phyloP scores from a whole-genome alignment of 2,888 invertebrate species.

The Troides aeacus region DNA sequence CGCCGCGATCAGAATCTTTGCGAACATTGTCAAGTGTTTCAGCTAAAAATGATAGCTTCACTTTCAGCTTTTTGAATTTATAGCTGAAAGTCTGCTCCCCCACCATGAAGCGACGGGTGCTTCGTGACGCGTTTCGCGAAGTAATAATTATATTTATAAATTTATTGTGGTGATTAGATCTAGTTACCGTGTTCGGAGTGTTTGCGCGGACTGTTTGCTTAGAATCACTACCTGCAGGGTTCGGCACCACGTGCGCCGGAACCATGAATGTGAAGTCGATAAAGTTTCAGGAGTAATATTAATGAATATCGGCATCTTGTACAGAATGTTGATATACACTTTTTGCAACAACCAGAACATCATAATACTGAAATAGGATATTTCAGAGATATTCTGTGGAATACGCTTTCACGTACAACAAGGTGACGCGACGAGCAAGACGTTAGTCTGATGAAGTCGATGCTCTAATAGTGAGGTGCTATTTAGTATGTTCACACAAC shows the following conservation, averaged over 20 bases:
- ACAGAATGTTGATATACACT: too few relatives aligned
- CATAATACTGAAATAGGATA: too few relatives aligned
- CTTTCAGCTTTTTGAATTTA: slow-evolving; percentile 21
- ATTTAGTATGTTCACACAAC: too few relatives aligned
- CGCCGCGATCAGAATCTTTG: slow-evolving; percentile 40
- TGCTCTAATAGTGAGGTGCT: too few relatives aligned
- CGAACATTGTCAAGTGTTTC: slow-evolving; percentile 28
- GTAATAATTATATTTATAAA: slow-evolving; percentile 44
- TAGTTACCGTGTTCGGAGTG: slow-evolving; percentile 34
- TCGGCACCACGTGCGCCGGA: not conserved
- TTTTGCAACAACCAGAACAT: too few relatives aligned
- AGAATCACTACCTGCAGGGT: slow-evolving; percentile 12
- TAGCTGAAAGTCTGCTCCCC: slow-evolving; percentile 33
- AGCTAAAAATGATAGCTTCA: not conserved
- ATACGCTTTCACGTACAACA: too few relatives aligned
- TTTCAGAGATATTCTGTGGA: too few relatives aligned
- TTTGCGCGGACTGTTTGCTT: slow-evolving; percentile 18
- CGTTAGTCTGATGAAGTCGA: too few relatives aligned
- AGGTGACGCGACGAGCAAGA: too few relatives aligned
- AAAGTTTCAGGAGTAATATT: too few relatives aligned
- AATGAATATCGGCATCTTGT: too few relatives aligned
- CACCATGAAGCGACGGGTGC: slow-evolving; percentile 28
- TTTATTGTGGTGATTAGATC: slow-evolving; percentile 38
- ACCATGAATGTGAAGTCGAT: too few relatives aligned
- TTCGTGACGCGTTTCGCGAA: slow-evolving; percentile 42